Conservation (phyloP, 2,797 vertebrate species). For the Tokudaia tokunoshimensis region DNA sequence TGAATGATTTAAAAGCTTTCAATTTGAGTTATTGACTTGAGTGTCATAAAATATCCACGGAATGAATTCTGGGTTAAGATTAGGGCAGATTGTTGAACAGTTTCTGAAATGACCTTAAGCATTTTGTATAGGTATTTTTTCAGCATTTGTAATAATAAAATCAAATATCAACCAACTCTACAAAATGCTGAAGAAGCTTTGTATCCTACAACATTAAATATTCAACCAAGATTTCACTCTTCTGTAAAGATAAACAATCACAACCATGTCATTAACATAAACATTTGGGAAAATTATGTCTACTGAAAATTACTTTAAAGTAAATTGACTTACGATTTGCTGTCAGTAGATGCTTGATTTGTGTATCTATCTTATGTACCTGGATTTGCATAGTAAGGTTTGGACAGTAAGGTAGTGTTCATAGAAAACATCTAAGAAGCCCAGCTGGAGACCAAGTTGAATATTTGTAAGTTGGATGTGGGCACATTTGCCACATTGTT, state of each 20-base stretch:
- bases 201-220: not conserved
- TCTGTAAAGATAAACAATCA: not conserved
- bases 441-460: not conserved
- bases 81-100: not conserved
- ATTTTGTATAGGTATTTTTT: not conserved
- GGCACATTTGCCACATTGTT: not conserved
- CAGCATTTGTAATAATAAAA: not conserved
- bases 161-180: not conserved
- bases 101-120: not conserved
- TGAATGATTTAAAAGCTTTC: not conserved
- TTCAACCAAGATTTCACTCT: not conserved
- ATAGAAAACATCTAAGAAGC: not conserved
- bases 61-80: not conserved
- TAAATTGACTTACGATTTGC: not conserved
- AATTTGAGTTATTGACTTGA: not conserved
- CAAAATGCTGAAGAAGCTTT: not conserved
- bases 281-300: not conserved
- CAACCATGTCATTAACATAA: not conserved
- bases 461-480: not conserved
- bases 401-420: not conserved
- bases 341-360: not conserved
- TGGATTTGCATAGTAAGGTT: not conserved
- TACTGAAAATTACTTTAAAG: not conserved
- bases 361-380: not conserved
- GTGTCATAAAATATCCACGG: not conserved